Conservation (phyloP, 2,113 vertebrate species). For the Tonatia bakeri region DNA sequence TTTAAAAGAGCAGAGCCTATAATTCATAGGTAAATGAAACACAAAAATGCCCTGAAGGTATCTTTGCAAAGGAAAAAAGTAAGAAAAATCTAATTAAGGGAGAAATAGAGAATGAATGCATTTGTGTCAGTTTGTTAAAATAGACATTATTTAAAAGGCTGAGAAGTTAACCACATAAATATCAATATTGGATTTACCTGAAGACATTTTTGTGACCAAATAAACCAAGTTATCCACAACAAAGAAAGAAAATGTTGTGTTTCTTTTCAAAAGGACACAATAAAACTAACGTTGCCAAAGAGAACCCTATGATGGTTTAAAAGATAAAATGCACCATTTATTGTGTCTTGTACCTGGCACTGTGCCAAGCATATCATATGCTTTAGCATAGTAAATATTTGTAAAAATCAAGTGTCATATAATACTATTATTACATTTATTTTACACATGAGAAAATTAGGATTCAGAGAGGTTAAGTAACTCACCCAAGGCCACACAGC, state of each 20-base stretch:
- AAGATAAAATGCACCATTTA: neutral
- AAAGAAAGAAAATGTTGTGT: neutral
- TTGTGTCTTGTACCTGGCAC: neutral
- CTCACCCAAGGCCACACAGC: neutral
- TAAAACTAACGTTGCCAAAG: neutral
- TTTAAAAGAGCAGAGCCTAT: neutral
- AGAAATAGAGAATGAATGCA: neutral
- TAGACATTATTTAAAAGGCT: neutral
- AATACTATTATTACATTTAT: neutral
- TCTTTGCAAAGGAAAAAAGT: neutral
- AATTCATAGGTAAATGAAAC: neutral
- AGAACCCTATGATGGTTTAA: neutral
- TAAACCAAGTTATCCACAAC: neutral
- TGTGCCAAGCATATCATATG: neutral
- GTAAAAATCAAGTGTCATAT: neutral
- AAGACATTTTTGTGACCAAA: neutral
- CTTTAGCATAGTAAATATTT: neutral
- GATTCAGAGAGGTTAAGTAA: neutral
- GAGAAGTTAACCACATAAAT: neutral
- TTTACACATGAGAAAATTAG: neutral
- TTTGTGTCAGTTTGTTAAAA: neutral
- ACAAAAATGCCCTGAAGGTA: neutral
- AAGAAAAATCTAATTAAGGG: neutral
- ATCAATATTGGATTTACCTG: neutral
- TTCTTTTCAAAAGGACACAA: neutral